Evolutionary conservation across 2,797 vertebrate species (phyloP).

Genomic region (Tenualosa ilisha): DNA sequence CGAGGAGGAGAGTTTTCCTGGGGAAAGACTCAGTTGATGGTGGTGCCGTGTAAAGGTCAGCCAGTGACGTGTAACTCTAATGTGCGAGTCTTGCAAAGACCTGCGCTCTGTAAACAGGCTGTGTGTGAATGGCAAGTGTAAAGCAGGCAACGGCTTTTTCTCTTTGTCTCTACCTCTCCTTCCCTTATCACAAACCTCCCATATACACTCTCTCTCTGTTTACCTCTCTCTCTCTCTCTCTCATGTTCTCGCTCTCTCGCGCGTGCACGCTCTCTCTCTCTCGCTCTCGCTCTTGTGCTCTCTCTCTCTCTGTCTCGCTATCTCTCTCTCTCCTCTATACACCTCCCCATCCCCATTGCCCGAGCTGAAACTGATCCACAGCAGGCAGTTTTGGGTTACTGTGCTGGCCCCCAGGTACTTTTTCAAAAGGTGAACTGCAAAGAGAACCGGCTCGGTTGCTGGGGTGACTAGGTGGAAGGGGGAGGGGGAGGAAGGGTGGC

Average conservation of each 20-base stretch:
- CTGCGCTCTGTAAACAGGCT: not conserved
- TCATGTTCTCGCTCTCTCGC: not conserved
- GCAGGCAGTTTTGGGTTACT: conserved; percentile 17
- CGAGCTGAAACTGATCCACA: not conserved
- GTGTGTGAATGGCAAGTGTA: not conserved
- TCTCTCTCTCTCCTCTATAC: not conserved
- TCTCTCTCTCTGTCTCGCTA: not conserved
- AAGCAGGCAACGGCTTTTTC: not conserved
- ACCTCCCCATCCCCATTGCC: not conserved
- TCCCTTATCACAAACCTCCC: not conserved
- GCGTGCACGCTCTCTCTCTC: not conserved
- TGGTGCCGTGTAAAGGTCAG: not conserved
- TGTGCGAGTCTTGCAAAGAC: not conserved
- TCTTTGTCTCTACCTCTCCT: not conserved
- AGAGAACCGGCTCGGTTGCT: not conserved
- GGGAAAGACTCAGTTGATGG: not conserved
- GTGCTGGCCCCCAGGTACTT: conserved; percentile 14
- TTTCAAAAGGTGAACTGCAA: conserved; percentile 17
- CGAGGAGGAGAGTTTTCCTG: not conserved
- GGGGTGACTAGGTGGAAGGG: not conserved
- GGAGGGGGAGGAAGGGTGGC: not conserved
- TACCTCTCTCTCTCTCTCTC: not conserved
- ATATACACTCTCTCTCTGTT: not conserved
- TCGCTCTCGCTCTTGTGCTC: not conserved
- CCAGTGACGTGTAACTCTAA: not conserved